A percentile compares a stretch with the other conserved stretches of the same genome.
These are phyloP conservation scores for Lomographa bimaculata DNA, from an alignment of 2,888 invertebrate genomes.

Conservation along the genomic window DNA sequence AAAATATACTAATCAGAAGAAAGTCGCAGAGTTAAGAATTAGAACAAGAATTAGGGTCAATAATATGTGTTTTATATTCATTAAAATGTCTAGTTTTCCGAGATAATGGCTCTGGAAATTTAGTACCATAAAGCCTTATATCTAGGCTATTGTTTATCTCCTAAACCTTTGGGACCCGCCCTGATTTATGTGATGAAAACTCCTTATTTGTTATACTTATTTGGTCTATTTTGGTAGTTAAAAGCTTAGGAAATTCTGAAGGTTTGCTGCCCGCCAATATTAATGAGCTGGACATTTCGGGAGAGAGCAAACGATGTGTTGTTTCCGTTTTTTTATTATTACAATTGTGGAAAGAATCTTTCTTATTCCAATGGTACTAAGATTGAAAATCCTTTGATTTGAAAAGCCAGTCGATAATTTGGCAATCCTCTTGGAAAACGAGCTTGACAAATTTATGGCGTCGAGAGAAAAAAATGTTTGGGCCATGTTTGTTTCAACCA, in stretches of 20 bases:
- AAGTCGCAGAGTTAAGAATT: too few species aligned
- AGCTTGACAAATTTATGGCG: slow-evolving; percentile 21
- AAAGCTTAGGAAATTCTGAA: slow-evolving; percentile 65
- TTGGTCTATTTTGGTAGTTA: slow-evolving; percentile 61
- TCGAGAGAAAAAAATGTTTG: slow-evolving; percentile 17
- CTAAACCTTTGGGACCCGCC: too few species aligned
- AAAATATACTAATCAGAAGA: too few species aligned
- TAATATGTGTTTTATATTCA: too few species aligned
- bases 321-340: slow-evolving; percentile 45
- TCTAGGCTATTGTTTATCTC: too few species aligned
- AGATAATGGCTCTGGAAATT: too few species aligned
- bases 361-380: not conserved
- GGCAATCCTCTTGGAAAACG: slow-evolving; percentile 21
- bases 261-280: slow-evolving; percentile 62
- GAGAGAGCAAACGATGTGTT: slow-evolving; percentile 46
- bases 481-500: slow-evolving; percentile 16
- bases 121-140: too few species aligned
- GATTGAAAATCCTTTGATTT: slow-evolving; percentile 3
- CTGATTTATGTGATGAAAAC: slow-evolving; percentile 74
- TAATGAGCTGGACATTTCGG: slow-evolving; percentile 59
- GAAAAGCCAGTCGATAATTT: slow-evolving; percentile 26
- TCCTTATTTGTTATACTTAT: slow-evolving; percentile 67
- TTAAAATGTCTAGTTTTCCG: too few species aligned
- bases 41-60: too few species aligned
- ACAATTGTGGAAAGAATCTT: not conserved